phyloP scores from a whole-genome alignment of 2,113 vertebrate species.

The Mirounga angustirostris region DNA sequence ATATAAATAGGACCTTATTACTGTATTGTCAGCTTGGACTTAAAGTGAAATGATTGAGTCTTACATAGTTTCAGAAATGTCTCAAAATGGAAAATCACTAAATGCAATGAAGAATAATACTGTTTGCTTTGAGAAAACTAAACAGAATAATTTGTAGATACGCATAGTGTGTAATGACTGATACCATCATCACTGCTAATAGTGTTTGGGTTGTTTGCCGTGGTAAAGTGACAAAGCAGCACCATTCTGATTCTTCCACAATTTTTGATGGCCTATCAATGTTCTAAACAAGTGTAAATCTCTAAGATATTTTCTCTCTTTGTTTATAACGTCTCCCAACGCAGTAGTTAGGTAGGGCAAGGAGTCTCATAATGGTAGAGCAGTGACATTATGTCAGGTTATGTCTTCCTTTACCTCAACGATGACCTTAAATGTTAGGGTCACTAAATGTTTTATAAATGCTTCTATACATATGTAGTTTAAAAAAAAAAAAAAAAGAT shows the following conservation, averaged over 20 bases:
- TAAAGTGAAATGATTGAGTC: neutral
- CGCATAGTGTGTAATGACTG: neutral
- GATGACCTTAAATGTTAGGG: constrained; percentile 1
- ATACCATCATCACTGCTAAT: neutral
- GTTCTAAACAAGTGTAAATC: neutral
- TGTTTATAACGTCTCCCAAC: constrained; percentile 36
- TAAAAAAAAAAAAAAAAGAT: neutral
- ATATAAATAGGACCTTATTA: neutral
- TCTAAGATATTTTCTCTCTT: constrained; percentile 18
- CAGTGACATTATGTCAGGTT: constrained; percentile 13
- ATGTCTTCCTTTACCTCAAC: constrained; percentile 40
- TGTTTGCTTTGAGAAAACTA: constrained; percentile 27
- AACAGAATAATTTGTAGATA: constrained; percentile 20
- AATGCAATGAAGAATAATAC: neutral
- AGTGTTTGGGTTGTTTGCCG: neutral
- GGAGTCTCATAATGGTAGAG: neutral
- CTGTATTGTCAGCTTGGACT: neutral
- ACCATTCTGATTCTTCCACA: neutral
- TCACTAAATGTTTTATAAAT: constrained; percentile 54
- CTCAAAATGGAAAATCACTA: constrained; percentile 17
- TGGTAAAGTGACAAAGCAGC: neutral
- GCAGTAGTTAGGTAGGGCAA: neutral
- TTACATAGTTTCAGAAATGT: constrained; percentile 39
- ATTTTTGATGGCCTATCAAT: neutral
- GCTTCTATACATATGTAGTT: neutral